phyloP scores from a whole-genome alignment of 2,797 vertebrate genomes.

The Apogon hyalosoma region DNA sequence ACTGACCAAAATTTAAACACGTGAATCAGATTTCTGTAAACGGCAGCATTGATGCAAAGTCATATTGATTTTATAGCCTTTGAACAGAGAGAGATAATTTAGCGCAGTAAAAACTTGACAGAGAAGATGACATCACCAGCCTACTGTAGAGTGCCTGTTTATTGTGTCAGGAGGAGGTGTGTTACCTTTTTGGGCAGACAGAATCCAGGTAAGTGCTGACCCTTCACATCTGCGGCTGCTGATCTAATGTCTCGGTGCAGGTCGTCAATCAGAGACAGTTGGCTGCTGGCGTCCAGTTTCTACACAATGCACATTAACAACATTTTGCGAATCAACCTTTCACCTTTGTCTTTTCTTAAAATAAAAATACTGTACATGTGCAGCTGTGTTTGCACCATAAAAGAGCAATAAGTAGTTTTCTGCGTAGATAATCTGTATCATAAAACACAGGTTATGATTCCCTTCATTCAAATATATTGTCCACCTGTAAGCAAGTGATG shows the following conservation, averaged over 20 bases:
- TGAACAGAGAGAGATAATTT: background rate
- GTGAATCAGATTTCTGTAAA: background rate
- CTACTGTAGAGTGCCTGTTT: background rate
- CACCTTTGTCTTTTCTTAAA: background rate
- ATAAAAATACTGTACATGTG: background rate
- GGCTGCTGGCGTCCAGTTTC: constrained; percentile 96
- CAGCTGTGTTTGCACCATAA: background rate
- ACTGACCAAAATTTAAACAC: no score
- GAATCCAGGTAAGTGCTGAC: constrained; percentile 94
- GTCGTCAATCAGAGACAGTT: constrained; percentile 95
- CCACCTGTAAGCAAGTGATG: no score
- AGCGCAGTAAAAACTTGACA: background rate
- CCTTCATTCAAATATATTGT: no score
- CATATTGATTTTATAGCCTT: background rate
- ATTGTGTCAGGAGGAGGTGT: background rate
- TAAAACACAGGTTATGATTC: no score
- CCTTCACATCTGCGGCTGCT: constrained; percentile 90
- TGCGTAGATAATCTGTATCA: no score
- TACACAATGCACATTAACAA: constrained; percentile 64
- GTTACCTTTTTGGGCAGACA: constrained; percentile 97
- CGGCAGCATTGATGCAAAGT: background rate
- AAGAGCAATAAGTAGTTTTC: no score
- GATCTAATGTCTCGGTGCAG: constrained; percentile 94
- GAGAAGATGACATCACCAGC: background rate
- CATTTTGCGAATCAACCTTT: background rate